A percentile compares a stretch with the other conserved stretches of the same genome.
These are phyloP conservation scores for Hylyphantes graminicola DNA, from an alignment of 1,140 invertebrate genomes.

Conservation along the genomic window DNA sequence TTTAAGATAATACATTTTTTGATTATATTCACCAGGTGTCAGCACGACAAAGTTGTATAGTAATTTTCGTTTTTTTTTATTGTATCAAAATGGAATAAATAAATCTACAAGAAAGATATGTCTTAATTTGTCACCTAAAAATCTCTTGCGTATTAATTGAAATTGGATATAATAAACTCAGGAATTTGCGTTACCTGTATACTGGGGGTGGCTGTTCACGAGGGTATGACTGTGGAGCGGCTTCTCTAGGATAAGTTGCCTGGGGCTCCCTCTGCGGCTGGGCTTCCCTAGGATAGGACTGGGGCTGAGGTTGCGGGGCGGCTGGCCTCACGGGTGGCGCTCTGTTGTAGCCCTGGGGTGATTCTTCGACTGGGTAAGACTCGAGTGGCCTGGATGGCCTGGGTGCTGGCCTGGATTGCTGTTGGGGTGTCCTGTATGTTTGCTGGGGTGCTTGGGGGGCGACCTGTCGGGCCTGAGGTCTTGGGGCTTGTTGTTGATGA, in stretches of 20 bases:
- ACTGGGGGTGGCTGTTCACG: not conserved
- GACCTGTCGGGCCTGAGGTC: constrained; percentile 45
- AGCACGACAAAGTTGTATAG: too few species aligned
- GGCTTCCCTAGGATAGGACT: not conserved
- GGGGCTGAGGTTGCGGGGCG: not conserved
- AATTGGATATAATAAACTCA: too few species aligned
- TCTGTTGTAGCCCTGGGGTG: constrained; percentile 32
- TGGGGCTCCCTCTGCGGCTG: not conserved
- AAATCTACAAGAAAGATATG: too few species aligned
- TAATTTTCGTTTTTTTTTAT: too few species aligned
- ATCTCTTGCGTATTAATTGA: too few species aligned
- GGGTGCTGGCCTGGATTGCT: constrained; percentile 18
- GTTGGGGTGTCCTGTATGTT: constrained; percentile 37
- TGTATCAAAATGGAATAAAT: too few species aligned
- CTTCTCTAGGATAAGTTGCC: constrained; percentile 6
- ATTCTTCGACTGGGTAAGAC: constrained; percentile 40
- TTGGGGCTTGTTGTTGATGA: constrained; percentile 20
- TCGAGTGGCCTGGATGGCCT: constrained; percentile 31
- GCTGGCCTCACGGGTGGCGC: not conserved
- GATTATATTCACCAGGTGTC: too few species aligned
- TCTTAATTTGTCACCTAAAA: too few species aligned
- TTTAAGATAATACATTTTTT: too few species aligned
- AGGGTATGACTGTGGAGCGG: not conserved
- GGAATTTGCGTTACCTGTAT: not conserved
- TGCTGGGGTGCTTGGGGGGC: constrained; percentile 40